A percentile compares a stretch with the other conserved stretches of the same genome.
These are phyloP conservation scores for Saguinus imperator DNA, from an alignment of 2,113 vertebrate species.

Conservation along the genomic window DNA sequence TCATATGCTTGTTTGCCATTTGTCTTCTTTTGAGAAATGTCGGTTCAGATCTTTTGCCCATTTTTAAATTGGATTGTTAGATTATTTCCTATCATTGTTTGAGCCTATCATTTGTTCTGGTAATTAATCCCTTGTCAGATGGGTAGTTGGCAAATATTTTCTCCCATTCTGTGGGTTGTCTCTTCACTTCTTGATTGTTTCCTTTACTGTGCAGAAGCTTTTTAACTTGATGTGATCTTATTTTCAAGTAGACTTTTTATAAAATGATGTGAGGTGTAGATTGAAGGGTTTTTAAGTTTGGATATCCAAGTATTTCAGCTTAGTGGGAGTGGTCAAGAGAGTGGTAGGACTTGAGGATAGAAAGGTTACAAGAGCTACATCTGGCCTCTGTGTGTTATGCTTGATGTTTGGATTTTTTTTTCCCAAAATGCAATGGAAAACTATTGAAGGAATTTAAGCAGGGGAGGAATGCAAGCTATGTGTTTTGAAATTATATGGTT, in stretches of 20 bases:
- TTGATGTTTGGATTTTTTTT: neutral
- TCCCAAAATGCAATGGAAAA: neutral
- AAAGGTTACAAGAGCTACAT: neutral
- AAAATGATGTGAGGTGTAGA: neutral
- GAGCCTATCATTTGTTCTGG: too few species aligned
- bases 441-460: neutral
- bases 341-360: neutral
- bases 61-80: too few species aligned
- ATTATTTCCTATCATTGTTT: too few species aligned
- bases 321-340: neutral
- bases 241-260: slow-evolving; percentile 13
- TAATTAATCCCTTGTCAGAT: too few species aligned
- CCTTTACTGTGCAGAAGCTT: too few species aligned
- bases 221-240: too few species aligned
- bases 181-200: too few species aligned
- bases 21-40: too few species aligned
- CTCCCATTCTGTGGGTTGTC: too few species aligned
- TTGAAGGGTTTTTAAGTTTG: neutral
- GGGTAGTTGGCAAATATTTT: too few species aligned
- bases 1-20: too few species aligned
- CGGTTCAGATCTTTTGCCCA: too few species aligned
- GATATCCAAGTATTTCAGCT: neutral
- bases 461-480: neutral
- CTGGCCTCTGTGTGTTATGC: neutral
- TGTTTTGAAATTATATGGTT: neutral